Evolutionary conservation across 2,113 vertebrate species (phyloP), one percentile per base, ranked within the genome.

Genomic region (Riparia riparia): DNA sequence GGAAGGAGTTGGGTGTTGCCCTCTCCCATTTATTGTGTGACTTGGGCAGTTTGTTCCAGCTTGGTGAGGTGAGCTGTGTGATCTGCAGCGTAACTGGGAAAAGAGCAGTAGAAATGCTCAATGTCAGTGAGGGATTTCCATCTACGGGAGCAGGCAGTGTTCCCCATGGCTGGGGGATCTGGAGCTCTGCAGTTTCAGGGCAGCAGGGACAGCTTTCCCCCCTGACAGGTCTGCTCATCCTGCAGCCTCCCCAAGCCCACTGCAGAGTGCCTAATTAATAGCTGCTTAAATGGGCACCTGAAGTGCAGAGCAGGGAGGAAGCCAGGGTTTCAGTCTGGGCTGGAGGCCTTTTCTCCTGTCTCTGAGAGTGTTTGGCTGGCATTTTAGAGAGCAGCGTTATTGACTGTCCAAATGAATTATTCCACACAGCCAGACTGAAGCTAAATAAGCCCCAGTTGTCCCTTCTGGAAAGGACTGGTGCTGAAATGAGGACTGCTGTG

Each of bases 151-250:
- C 64, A 61, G 58, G 21, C 34, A n/a, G 25, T 37, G 39, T 6
- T 61, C 28, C 13, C 8, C 12, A 11, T 9, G 4, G 11, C 4
- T 1, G 1, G 13, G 47, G 28, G 9, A 24, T 32, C 29, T 56
- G 86, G 22, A 34, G 51, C 37, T 57, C 44, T 47, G 51, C 6
- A 42, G 28, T 4, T 15, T 1, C 2, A 3, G 25, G 19, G 20
- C 41, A 56, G 50, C 41, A 53, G 50, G 50, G 24, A 50, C 42
- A 66, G 0, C 41, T 41, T 13, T 57, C 18, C 66, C 18, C 10
- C 63, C 21, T 58, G 51, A 12, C 13, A 60, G 58, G 24, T 65
- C n/a, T 26, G 47, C 1, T 14, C 21, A 49, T 26, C 63, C 69
- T 61, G 56, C 12, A 57, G 44, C 15, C n/a, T 8, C 49, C 7